Evolutionary conservation across 2,888 invertebrate genomes (phyloP).

Genomic region (Oeneis ivallda): DNA sequence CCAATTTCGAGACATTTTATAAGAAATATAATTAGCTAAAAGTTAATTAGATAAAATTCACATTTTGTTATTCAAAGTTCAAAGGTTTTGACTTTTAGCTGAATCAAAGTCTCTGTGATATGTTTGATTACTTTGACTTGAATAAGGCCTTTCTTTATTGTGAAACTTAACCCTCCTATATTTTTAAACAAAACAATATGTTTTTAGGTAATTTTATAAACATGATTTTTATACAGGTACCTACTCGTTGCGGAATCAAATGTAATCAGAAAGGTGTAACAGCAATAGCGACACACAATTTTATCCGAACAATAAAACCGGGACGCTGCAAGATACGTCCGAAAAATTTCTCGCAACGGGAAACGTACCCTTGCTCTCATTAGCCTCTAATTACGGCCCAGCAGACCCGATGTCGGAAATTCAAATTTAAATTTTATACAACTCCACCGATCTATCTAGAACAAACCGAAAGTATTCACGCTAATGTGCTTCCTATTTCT

Average conservation of each 20-base stretch:
- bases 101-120: not conserved
- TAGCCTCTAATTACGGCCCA: constrained; percentile 73
- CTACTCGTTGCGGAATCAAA: constrained; percentile 24
- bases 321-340: constrained; percentile 56
- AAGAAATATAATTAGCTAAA: too few relatives aligned
- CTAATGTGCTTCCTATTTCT: constrained; percentile 43
- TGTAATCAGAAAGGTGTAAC: constrained; percentile 38
- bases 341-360: constrained; percentile 55
- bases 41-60: too few relatives aligned
- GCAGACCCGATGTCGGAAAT: constrained; percentile 64
- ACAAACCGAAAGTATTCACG: constrained; percentile 40
- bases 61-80: too few relatives aligned
- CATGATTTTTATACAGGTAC: not conserved
- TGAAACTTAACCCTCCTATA: too few relatives aligned
- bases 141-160: too few relatives aligned
- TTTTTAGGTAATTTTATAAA: too few relatives aligned
- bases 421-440: constrained; percentile 70
- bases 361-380: constrained; percentile 68
- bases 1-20: constrained; percentile 1
- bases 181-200: too few relatives aligned
- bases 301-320: constrained; percentile 59
- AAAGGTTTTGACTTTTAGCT: not conserved
- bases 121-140: too few relatives aligned
- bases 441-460: constrained; percentile 32
- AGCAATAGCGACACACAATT: constrained; percentile 10